phyloP scores from a whole-genome alignment of 2,113 vertebrate genomes.

The Podilymbus podiceps region DNA sequence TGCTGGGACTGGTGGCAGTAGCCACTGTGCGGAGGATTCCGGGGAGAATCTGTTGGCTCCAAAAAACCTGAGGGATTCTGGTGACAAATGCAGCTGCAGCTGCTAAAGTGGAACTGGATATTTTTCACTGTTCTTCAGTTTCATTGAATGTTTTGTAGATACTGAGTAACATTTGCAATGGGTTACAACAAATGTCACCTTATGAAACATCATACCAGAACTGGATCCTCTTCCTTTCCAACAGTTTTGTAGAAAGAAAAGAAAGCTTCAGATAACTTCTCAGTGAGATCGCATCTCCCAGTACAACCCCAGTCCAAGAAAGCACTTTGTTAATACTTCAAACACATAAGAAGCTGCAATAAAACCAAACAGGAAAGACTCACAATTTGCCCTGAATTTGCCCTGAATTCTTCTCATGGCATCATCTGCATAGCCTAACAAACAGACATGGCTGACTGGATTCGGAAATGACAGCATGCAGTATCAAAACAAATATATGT shows the following conservation, averaged over 20 bases:
- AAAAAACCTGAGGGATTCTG: background rate
- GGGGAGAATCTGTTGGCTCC: background rate
- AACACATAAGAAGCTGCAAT: background rate
- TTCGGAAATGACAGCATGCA: background rate
- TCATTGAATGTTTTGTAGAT: slow-evolving; percentile 36
- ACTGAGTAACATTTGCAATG: slow-evolving; percentile 48
- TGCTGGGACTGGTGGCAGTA: background rate
- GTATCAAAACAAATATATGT: background rate
- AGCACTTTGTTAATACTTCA: background rate
- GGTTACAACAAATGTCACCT: slow-evolving; percentile 57
- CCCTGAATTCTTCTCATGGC: background rate
- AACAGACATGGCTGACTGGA: background rate
- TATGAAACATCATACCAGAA: background rate
- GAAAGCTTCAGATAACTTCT: background rate
- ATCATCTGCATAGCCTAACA: background rate
- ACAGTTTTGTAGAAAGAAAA: background rate
- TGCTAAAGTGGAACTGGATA: background rate
- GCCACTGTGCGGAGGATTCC: background rate
- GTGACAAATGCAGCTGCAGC: background rate
- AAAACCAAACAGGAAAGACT: background rate
- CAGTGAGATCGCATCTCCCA: background rate
- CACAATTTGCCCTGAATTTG: background rate
- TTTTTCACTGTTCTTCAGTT: slow-evolving; percentile 41
- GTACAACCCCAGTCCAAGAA: background rate
- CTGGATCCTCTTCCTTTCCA: background rate